Percentiles rank a stretch among this genome's conserved stretches.
Conservation (phyloP, 2,888 invertebrate species). For the Euspilapteryx auroguttella region DNA sequence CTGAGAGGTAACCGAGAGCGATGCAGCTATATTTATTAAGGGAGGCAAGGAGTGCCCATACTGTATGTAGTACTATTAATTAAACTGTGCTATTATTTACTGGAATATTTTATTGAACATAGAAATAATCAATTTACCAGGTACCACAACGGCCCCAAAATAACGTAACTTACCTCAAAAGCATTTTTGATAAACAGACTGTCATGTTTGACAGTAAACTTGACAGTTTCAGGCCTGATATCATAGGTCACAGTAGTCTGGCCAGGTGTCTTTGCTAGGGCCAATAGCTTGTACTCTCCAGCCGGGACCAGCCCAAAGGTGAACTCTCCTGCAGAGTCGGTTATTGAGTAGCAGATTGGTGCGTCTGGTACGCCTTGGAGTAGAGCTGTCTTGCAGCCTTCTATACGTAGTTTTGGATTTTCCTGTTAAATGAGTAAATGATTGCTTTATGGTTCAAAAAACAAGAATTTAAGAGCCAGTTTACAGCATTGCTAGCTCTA, state of each 20-base stretch:
- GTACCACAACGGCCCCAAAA: no score
- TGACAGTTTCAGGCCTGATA: slow-evolving; percentile 70
- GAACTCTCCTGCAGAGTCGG: slow-evolving; percentile 75
- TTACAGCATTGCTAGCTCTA: no score
- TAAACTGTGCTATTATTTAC: no score
- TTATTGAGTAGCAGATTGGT: slow-evolving; percentile 73
- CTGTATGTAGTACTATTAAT: no score
- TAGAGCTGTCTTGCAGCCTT: slow-evolving; percentile 63
- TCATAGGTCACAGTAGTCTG: slow-evolving; percentile 71
- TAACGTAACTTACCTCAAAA: slow-evolving; percentile 75
- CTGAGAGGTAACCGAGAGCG: no score
- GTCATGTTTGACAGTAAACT: slow-evolving; percentile 71
- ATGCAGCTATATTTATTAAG: no score
- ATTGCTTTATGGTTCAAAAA: no score
- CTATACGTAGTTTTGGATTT: slow-evolving; percentile 39
- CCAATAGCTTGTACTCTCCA: slow-evolving; percentile 77
- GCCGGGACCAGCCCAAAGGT: slow-evolving; percentile 77
- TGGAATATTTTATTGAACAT: no score
- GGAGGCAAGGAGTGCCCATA: no score
- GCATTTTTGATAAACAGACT: slow-evolving; percentile 64
- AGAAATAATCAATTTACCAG: no score
- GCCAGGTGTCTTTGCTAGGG: slow-evolving; percentile 51
- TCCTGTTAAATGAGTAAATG: slow-evolving; percentile 21
- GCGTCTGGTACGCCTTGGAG: slow-evolving; percentile 59
- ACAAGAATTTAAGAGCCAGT: no score